phyloP scores from a whole-genome alignment of 92 coral and sea anemone genomes.

The Porites cylindrica region DNA sequence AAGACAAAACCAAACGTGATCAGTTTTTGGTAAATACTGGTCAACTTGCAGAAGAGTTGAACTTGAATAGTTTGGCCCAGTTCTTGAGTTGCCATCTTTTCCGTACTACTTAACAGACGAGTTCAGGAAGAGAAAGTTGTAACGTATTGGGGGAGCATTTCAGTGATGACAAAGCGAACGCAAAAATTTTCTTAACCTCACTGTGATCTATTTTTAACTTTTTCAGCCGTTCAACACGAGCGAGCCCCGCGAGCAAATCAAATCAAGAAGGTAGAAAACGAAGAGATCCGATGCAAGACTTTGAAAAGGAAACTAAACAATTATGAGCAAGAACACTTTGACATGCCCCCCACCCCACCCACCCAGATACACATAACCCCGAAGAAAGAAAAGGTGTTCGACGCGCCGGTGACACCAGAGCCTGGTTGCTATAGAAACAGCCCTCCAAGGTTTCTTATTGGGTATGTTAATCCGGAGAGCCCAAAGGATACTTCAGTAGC shows the following conservation, averaged over 20 bases:
- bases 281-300: conserved; percentile 62
- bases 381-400: conserved; percentile 73
- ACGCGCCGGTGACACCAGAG: conserved; percentile 64
- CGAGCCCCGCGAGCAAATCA: conserved; percentile 91
- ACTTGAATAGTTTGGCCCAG: no score
- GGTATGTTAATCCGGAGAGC: conserved; percentile 43
- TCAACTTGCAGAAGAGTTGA: no score
- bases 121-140: no score
- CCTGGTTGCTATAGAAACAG: conserved; percentile 46
- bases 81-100: no score
- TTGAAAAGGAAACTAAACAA: conserved; percentile 82
- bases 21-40: no score
- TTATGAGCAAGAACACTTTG: conserved; percentile 53
- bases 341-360: conserved; percentile 53
- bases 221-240: conserved; percentile 96
- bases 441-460: conserved; percentile 50
- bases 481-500: conserved; percentile 52
- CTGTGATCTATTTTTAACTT: no score
- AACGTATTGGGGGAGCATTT: no score
- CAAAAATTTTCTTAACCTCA: no score
- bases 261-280: conserved; percentile 60
- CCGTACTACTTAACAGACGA: no score
- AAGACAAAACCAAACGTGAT: no score
- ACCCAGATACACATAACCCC: conserved; percentile 42
- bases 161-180: no score